These are phyloP conservation scores for Sarcophaga rosellei DNA, from an alignment of 2,888 invertebrate genomes.

Conservation along the genomic window DNA sequence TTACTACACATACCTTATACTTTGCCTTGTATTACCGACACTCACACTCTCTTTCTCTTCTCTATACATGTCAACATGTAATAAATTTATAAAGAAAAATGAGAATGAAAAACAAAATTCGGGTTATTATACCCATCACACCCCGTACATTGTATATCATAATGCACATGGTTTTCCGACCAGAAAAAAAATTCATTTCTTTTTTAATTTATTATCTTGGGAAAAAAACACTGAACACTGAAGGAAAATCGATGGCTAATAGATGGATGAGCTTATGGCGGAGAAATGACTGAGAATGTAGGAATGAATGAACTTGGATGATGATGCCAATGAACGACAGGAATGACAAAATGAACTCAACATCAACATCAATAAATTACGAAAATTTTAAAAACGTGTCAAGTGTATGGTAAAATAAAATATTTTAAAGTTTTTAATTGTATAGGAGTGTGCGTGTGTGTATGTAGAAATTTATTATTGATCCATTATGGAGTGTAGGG, in stretches of 20 bases:
- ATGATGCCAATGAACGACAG: constrained; percentile 7
- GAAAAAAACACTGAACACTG: constrained; percentile 34
- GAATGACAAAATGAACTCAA: background rate
- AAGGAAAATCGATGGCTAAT: constrained; percentile 25
- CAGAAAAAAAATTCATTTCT: background rate
- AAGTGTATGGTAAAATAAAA: too few species aligned
- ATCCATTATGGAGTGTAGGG: too few species aligned
- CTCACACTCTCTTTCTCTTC: background rate
- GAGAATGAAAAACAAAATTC: background rate
- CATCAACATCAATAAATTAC: background rate
- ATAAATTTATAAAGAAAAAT: background rate
- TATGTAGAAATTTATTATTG: too few species aligned
- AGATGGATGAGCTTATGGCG: background rate
- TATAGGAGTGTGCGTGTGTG: too few species aligned
- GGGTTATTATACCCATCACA: too few species aligned
- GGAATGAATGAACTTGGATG: constrained; percentile 15
- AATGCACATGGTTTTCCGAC: background rate
- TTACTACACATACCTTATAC: too few species aligned
- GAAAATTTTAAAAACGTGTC: too few species aligned
- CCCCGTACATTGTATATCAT: background rate
- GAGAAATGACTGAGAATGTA: background rate
- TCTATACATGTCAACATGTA: background rate
- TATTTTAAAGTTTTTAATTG: too few species aligned
- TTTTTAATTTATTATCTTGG: constrained; percentile 25
- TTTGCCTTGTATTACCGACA: too few species aligned